Percentiles rank a stretch among this genome's conserved stretches.
phyloP scores from a whole-genome alignment of 2,797 vertebrate genomes.

The Onychomys arenicola region DNA sequence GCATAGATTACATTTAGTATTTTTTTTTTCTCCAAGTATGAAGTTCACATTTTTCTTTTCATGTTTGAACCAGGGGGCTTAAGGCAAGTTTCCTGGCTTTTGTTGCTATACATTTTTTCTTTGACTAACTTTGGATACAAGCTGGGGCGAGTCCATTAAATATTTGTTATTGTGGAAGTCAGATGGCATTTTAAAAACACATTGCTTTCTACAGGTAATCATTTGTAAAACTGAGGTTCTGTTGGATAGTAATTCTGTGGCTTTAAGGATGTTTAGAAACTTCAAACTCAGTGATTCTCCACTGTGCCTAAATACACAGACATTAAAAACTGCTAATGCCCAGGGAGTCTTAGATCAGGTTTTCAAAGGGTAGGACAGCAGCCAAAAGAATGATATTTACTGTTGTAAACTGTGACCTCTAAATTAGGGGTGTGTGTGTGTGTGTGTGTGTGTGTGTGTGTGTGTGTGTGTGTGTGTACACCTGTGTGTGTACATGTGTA shows the following conservation, averaged over 20 bases:
- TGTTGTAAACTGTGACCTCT: background rate
- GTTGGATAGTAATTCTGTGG: background rate
- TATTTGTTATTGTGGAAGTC: slow-evolving; percentile 36
- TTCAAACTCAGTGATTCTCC: background rate
- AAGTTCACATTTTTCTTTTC: slow-evolving; percentile 71
- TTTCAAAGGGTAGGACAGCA: background rate
- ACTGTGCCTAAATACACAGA: background rate
- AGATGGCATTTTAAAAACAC: slow-evolving; percentile 30
- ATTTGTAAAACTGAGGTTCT: background rate
- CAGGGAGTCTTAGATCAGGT: background rate
- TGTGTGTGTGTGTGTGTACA: too few relatives aligned
- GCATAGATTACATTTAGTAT: slow-evolving; percentile 41
- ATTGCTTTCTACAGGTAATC: slow-evolving; percentile 7
- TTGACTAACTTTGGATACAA: slow-evolving; percentile 48
- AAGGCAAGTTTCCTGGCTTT: slow-evolving; percentile 59
- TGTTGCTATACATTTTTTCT: background rate
- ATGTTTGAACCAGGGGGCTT: slow-evolving; percentile 52
- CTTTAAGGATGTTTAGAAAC: slow-evolving; percentile 49
- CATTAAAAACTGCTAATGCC: background rate
- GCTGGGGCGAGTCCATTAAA: background rate
- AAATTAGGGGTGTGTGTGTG: background rate
- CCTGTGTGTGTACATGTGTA: background rate
- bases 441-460: background rate
- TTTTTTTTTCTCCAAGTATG: background rate
- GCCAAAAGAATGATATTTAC: background rate